Base-by-base conservation (phyloP, 2,797 vertebrate genomes). In the Bradypodion pumilum region DNA sequence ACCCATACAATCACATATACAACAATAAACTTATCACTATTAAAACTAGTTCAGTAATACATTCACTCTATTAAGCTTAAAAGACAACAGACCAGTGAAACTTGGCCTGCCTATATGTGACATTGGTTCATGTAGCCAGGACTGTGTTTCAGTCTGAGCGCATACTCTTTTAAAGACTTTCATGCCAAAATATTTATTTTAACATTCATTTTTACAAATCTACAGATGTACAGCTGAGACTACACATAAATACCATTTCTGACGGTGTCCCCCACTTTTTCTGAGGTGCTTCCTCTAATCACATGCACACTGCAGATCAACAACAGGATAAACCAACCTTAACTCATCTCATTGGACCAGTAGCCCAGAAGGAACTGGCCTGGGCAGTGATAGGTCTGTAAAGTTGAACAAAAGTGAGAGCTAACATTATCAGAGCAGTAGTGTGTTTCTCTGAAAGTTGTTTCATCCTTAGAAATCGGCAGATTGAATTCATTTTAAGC, bases 351-450 rank as follows among this genome's bases (percentile, higher is more conserved):
- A 35, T 2, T 59, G 59, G 76, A 32, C 29, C 1, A 59, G 21
- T 16, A 56, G 40, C 7, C 46, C 49, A 44, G 8, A 69, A 44
- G 29, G 40, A 44, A 29, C 63, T 32, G 23, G 49, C 29, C 52
- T 65, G 62, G n/a, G 5, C 15, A 62, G 25, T 37, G 3, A 35
- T 74, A 32, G 4, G 23, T 68, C 40, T 23, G 83, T 66, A 66
- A 32, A 78, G 44, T 21, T 78, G 60, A 46, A 69, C 83, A 0
- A 0, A 9, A 82, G 32, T 40, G 68, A 74, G 80, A 80, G 70
- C 13, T 0, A 27, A 21, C 7, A 62, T 23, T 9, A 10, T n/a
- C 19, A 81, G 0, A 0, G 82, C 4, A 65, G 12, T 9, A 83
- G 16, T 59, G 16, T 59, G 8, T 0, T 60, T 49, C 46, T 78